phyloP scores from a whole-genome alignment of 2,888 invertebrate genomes.

The Parapristionchus giblindavisi region DNA sequence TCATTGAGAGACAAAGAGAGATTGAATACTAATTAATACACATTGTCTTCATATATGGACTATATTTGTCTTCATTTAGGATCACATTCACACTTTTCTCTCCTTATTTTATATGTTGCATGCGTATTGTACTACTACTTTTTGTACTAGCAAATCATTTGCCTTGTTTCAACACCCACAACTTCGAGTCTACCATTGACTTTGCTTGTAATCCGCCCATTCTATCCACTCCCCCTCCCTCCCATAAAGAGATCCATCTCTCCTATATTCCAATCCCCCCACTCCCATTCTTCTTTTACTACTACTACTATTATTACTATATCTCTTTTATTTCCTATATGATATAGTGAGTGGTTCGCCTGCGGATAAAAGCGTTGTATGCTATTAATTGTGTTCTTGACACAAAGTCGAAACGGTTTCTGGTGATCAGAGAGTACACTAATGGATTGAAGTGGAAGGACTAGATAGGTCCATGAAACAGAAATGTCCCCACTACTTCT shows the following conservation, averaged over 20 bases:
- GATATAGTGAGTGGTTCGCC: too few species aligned
- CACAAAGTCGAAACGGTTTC: too few species aligned
- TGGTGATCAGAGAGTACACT: too few species aligned
- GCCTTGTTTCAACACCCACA: slow-evolving; percentile 27
- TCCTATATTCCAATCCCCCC: background rate
- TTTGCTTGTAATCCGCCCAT: slow-evolving; percentile 32
- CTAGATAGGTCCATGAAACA: too few species aligned
- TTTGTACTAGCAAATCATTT: slow-evolving; percentile 24
- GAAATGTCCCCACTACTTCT: too few species aligned
- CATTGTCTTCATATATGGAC: slow-evolving; percentile 26
- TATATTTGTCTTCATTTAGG: slow-evolving; percentile 20
- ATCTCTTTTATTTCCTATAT: too few species aligned
- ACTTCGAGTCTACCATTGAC: slow-evolving; percentile 15
- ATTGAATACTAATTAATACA: too few species aligned
- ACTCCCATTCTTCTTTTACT: background rate
- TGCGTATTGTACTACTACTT: background rate
- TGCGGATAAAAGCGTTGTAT: too few species aligned
- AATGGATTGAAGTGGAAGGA: too few species aligned
- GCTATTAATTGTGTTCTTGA: too few species aligned
- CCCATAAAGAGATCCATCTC: background rate
- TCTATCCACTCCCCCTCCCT: background rate
- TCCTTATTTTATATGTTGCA: background rate
- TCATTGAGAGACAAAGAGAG: too few species aligned
- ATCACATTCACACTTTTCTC: background rate
- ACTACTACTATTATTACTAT: too few species aligned